These are phyloP conservation scores for Pelecanoides urinatrix DNA, from an alignment of 2,113 vertebrate species.

Conservation along the genomic window DNA sequence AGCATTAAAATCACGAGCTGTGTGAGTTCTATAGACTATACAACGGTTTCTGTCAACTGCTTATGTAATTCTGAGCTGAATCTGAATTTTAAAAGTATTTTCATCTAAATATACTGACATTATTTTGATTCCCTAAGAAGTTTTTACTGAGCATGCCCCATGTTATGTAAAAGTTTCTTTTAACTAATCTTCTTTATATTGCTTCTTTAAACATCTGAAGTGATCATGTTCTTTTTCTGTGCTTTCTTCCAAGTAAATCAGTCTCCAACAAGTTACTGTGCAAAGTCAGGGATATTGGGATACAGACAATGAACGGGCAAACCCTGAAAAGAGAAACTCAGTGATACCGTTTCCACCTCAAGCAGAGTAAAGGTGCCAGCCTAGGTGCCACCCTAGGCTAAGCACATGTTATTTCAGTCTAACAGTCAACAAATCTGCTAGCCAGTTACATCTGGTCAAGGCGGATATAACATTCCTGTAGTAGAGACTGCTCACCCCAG, in stretches of 20 bases:
- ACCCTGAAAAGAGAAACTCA: background rate
- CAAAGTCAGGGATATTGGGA: background rate
- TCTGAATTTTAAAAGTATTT: background rate
- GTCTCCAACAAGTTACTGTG: background rate
- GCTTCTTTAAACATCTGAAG: background rate
- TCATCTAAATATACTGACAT: background rate
- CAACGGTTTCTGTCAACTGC: background rate
- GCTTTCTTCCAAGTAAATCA: background rate
- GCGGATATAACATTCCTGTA: background rate
- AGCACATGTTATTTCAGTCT: background rate
- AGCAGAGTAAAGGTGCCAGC: background rate
- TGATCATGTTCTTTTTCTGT: background rate
- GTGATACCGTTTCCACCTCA: background rate
- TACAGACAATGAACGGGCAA: background rate
- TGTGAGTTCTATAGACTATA: background rate
- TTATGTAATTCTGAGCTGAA: background rate
- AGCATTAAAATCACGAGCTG: background rate
- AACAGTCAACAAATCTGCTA: background rate
- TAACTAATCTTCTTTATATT: background rate
- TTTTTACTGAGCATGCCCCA: background rate
- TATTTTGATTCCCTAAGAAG: background rate
- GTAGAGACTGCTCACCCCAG: background rate
- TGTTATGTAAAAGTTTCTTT: background rate
- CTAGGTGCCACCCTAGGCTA: background rate
- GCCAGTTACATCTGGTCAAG: background rate